Evolutionary conservation across 2,888 invertebrate species (phyloP).

Genomic region (Clivina fossor): DNA sequence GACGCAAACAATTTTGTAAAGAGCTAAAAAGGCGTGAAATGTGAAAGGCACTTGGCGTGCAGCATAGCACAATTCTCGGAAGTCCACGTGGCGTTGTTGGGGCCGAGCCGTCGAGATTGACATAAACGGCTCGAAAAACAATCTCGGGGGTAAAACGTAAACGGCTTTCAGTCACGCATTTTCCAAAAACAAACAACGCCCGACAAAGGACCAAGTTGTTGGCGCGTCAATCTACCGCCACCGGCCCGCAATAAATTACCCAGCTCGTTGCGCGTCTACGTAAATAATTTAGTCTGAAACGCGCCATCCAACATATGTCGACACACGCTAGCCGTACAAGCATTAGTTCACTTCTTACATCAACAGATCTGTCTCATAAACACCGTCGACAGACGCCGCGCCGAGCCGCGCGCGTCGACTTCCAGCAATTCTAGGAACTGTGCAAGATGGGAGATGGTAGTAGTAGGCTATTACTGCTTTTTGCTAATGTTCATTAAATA

Average conservation of each 20-base stretch:
- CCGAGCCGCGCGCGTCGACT: too few relatives aligned
- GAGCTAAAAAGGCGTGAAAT: too few relatives aligned
- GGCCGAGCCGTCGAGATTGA: constrained; percentile 48
- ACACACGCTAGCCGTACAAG: too few relatives aligned
- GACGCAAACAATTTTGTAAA: too few relatives aligned
- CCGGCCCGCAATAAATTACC: constrained; percentile 32
- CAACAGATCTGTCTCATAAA: constrained; percentile 51
- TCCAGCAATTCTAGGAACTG: too few relatives aligned
- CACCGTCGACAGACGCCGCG: too few relatives aligned
- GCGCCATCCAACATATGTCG: constrained; percentile 49
- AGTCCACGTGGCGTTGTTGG: constrained; percentile 52
- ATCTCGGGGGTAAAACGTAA: constrained; percentile 47
- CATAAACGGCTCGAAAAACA: constrained; percentile 48
- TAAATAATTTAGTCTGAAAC: constrained; percentile 49
- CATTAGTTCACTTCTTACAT: constrained; percentile 51
- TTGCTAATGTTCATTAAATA: too few relatives aligned
- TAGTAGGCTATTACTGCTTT: too few relatives aligned
- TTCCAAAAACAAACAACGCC: constrained; percentile 46
- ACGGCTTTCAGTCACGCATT: constrained; percentile 51
- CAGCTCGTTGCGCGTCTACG: too few relatives aligned
- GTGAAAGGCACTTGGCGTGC: too few relatives aligned
- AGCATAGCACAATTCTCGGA: constrained; percentile 49
- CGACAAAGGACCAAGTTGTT: constrained; percentile 23
- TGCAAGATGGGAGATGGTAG: too few relatives aligned
- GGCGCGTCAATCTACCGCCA: constrained; percentile 27